Evolutionary conservation across 92 coral and sea anemone species (phyloP).

Genomic region (Isaurus tuberculatus): DNA sequence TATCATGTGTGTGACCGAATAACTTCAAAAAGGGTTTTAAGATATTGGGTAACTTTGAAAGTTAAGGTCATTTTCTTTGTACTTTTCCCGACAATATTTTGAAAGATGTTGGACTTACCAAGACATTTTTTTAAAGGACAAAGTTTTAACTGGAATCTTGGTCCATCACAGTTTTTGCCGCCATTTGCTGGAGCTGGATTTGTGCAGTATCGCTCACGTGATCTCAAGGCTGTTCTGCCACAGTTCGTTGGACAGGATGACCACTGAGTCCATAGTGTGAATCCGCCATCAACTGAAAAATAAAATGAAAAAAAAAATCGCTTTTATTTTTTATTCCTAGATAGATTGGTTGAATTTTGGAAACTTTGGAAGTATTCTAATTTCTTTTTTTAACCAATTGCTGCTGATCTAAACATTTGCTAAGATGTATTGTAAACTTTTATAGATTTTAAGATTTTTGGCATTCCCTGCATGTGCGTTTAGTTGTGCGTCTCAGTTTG

Average conservation of each 20-base stretch:
- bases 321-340: neutral
- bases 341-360: too few relatives aligned
- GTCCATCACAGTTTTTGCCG: constrained; percentile 95
- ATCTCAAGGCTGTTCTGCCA: constrained; percentile 87
- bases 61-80: too few relatives aligned
- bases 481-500: too few relatives aligned
- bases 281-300: constrained; percentile 83
- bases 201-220: constrained; percentile 98
- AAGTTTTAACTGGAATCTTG: constrained; percentile 87
- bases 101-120: constrained; percentile 37
- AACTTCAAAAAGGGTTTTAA: too few relatives aligned
- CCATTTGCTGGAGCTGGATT: constrained; percentile 92
- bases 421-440: too few relatives aligned
- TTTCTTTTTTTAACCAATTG: too few relatives aligned
- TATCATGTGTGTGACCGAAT: too few relatives aligned
- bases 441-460: too few relatives aligned
- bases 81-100: neutral
- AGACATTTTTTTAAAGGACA: constrained; percentile 79
- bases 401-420: too few relatives aligned
- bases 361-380: too few relatives aligned
- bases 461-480: too few relatives aligned
- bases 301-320: neutral
- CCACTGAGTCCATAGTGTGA: constrained; percentile 92
- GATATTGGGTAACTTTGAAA: too few relatives aligned
- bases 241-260: constrained; percentile 84